Evolutionary conservation across 1,140 invertebrate genomes (phyloP).

Genomic region (Aricia agestis): DNA sequence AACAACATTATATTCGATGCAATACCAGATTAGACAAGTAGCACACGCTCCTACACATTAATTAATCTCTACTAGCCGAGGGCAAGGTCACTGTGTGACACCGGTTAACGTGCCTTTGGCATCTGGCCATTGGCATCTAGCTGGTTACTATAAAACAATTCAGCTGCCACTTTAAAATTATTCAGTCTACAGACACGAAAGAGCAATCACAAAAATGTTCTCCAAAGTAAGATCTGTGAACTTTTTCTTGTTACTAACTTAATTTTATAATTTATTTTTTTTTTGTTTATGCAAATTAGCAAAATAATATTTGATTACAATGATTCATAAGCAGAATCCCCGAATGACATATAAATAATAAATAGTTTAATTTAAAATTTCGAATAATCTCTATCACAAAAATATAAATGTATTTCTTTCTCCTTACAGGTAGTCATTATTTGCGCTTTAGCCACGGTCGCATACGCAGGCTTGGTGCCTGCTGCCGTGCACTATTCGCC

Average conservation of each 20-base stretch:
- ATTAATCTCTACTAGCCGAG: background rate
- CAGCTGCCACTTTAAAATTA: constrained; percentile 1
- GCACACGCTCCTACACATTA: constrained; percentile 5
- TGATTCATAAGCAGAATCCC: too few species aligned
- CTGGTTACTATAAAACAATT: constrained; percentile 14
- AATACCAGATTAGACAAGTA: constrained; percentile 10
- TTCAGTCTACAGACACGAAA: constrained; percentile 20
- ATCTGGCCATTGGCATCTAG: constrained; percentile 6
- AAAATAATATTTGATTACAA: too few species aligned
- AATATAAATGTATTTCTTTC: background rate
- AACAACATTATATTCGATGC: background rate
- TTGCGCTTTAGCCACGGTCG: constrained; percentile 44
- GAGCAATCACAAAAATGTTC: constrained; percentile 30
- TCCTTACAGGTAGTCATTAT: constrained; percentile 38
- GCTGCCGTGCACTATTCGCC: constrained; percentile 45
- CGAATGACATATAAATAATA: too few species aligned
- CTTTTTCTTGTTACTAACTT: background rate
- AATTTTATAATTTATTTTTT: too few species aligned
- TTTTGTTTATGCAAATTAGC: too few species aligned
- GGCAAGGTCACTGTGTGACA: background rate
- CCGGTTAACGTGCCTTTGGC: constrained; percentile 1
- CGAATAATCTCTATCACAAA: too few species aligned
- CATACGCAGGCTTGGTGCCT: constrained; percentile 43
- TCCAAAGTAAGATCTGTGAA: constrained; percentile 31
- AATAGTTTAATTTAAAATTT: too few species aligned